phyloP scores from a whole-genome alignment of 2,113 vertebrate species.

The Pomatorhinus ruficollis region DNA sequence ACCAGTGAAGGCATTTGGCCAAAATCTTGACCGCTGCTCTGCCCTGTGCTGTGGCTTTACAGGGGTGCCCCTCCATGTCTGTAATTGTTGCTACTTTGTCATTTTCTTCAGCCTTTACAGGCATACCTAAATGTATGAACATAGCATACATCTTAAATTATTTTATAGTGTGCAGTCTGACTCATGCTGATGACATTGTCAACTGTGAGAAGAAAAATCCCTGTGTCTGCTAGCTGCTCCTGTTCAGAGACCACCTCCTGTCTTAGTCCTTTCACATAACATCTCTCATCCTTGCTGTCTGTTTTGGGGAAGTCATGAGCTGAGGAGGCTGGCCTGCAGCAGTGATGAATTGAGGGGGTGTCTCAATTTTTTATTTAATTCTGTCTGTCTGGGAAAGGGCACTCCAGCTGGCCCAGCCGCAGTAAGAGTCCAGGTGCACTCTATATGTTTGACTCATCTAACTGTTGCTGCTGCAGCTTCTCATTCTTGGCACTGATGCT shows the following conservation, averaged over 20 bases:
- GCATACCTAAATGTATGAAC: not conserved
- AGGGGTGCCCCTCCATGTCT: accelerated
- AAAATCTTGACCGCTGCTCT: not conserved
- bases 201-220: not conserved
- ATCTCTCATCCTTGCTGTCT: not conserved
- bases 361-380: not conserved
- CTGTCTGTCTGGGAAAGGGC: not conserved
- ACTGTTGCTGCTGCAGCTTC: not conserved
- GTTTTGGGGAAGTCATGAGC: accelerated
- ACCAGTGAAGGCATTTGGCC: accelerated
- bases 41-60: not conserved
- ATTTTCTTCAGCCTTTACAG: not conserved
- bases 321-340: not conserved
- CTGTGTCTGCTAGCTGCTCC: not conserved
- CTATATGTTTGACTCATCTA: accelerated
- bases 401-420: not conserved
- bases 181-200: not conserved
- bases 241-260: not conserved
- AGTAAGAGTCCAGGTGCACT: accelerated
- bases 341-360: not conserved
- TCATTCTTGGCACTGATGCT: not conserved
- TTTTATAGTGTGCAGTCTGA: not conserved
- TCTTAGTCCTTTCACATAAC: not conserved
- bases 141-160: no score
- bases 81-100: not conserved